Percentiles rank a stretch among this genome's conserved stretches.
These are phyloP conservation scores for Schizotus pectinicornis DNA, from an alignment of 2,888 invertebrate species.

Conservation along the genomic window DNA sequence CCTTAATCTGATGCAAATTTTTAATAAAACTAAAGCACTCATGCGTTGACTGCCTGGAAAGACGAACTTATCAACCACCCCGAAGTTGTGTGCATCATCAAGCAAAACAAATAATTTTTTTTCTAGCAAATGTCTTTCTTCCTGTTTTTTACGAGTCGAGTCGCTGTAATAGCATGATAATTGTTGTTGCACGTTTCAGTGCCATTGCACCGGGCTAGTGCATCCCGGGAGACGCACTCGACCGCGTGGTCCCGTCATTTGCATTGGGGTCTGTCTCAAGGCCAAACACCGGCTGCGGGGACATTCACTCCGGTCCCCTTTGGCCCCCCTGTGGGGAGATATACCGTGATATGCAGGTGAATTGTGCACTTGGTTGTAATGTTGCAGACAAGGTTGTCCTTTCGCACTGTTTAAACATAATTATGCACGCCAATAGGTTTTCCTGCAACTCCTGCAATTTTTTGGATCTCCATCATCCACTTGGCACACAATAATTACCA, in stretches of 20 bases:
- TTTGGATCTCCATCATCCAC: too few species aligned
- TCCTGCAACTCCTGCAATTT: slow-evolving; percentile 1
- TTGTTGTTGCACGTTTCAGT: background rate
- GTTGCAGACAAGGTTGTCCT: slow-evolving; percentile 18
- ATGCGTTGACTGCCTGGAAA: too few species aligned
- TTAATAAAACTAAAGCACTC: too few species aligned
- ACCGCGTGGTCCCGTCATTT: slow-evolving; percentile 45
- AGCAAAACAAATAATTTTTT: too few species aligned
- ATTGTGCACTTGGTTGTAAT: slow-evolving; percentile 28
- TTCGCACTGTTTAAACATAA: slow-evolving; percentile 3
- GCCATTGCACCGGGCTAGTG: slow-evolving; percentile 14
- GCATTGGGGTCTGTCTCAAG: slow-evolving; percentile 49
- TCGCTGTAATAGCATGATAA: too few species aligned
- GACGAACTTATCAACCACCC: too few species aligned
- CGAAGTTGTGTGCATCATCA: too few species aligned
- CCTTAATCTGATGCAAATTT: too few species aligned
- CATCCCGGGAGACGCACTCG: slow-evolving; percentile 41
- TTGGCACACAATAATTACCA: too few species aligned
- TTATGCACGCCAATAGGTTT: slow-evolving; percentile 2
- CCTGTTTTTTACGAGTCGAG: too few species aligned
- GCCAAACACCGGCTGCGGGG: slow-evolving; percentile 38
- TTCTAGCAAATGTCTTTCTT: too few species aligned
- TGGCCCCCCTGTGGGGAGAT: slow-evolving; percentile 31
- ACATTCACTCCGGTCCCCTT: slow-evolving; percentile 33
- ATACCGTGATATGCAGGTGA: slow-evolving; percentile 37